Percentiles rank a stretch among this genome's conserved stretches.
These are phyloP conservation scores for Oscheius sp. DNA, from an alignment of 2,888 invertebrate species.

Conservation along the genomic window DNA sequence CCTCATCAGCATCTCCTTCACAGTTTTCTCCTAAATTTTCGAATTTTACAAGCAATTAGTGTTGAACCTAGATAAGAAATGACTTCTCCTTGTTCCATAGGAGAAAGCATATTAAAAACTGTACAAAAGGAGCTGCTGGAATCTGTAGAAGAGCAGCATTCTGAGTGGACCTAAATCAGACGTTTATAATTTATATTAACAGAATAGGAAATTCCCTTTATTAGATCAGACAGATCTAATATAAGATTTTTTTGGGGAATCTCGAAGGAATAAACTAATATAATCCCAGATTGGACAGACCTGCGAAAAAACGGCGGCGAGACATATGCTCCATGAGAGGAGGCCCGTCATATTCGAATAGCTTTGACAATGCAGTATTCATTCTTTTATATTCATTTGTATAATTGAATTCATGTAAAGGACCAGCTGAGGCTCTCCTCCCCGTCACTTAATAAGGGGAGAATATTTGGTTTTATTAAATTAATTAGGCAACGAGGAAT, in stretches of 20 bases:
- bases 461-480: not conserved
- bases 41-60: not conserved
- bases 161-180: slow-evolving; percentile 39
- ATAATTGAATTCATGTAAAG: slow-evolving; percentile 17
- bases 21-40: slow-evolving; percentile 57
- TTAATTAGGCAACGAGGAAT: too few relatives aligned
- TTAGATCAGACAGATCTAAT: too few relatives aligned
- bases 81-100: slow-evolving; percentile 61
- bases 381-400: not conserved
- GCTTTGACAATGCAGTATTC: too few relatives aligned
- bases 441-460: slow-evolving; percentile 13
- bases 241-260: too few relatives aligned
- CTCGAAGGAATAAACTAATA: too few relatives aligned
- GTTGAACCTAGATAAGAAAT: slow-evolving; percentile 47
- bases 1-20: slow-evolving; percentile 58
- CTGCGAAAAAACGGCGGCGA: slow-evolving; percentile 18
- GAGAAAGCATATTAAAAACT: slow-evolving; percentile 59
- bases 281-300: too few relatives aligned
- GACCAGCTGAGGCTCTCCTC: slow-evolving; percentile 5
- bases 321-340: slow-evolving; percentile 24
- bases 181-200: not conserved
- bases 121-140: slow-evolving; percentile 60
- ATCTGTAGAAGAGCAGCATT: slow-evolving; percentile 56
- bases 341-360: slow-evolving; percentile 25
- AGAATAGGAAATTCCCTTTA: too few relatives aligned